These are phyloP conservation scores for Gyrodactylus bullatarudis DNA, from an alignment of 1,140 invertebrate genomes.

Conservation along the genomic window DNA sequence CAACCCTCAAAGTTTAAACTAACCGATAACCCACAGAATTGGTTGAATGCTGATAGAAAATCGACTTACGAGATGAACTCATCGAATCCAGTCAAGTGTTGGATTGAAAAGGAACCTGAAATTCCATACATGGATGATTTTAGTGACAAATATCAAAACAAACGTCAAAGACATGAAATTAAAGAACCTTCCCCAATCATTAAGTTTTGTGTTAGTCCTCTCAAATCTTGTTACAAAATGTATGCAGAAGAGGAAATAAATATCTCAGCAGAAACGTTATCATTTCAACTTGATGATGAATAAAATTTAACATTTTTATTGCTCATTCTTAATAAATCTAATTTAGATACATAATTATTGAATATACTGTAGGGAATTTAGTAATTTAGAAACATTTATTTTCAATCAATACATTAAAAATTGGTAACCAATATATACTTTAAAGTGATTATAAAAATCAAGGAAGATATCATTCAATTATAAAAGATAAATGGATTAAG, in stretches of 20 bases:
- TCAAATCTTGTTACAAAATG: neutral
- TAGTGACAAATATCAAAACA: neutral
- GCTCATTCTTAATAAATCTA: too few relatives aligned
- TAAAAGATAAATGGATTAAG: neutral
- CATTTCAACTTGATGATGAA: neutral
- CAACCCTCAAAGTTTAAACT: neutral
- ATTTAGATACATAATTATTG: too few relatives aligned
- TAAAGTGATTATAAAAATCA: neutral
- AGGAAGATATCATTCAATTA: neutral
- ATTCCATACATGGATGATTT: neutral
- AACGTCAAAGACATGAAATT: neutral
- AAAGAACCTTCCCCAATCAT: neutral
- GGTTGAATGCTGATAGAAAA: neutral
- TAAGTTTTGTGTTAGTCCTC: neutral
- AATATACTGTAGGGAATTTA: neutral
- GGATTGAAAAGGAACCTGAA: neutral
- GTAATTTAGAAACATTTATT: too few relatives aligned
- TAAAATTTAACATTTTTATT: too few relatives aligned
- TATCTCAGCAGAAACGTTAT: neutral
- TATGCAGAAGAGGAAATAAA: neutral
- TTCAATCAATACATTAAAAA: too few relatives aligned
- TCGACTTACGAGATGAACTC: neutral
- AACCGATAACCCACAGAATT: neutral
- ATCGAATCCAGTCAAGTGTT: neutral
- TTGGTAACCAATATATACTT: neutral